Base-by-base conservation (phyloP, 2,797 vertebrate species). In the Clamator glandarius region DNA sequence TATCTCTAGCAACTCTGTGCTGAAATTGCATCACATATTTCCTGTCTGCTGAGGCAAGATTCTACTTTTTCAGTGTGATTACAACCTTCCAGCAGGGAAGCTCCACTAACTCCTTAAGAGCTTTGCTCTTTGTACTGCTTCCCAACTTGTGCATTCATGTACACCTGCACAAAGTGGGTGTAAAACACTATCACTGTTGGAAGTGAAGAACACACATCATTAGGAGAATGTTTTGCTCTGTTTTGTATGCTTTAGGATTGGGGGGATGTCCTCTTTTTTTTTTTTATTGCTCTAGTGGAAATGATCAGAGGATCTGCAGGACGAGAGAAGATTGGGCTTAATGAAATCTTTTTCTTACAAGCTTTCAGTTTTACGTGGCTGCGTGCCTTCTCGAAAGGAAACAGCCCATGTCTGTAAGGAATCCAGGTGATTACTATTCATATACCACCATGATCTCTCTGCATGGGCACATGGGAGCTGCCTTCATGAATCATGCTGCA, bases 1-100 rank as follows among this genome's bases (percentile, higher is more conserved):
- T 92, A 93, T 91, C 85, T 84, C 91, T 17, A 93, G 77, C 74
- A 94, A 91, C 66, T 79, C 87, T 48, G 46, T 46, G 59, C 67
- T 88, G 75, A 84, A 94, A 94, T 88, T 88, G 74, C 83, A 91
- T 88, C 95, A 79, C 87, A 48, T 70, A 92, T 88, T 95, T 96
- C 61, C 91, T 84, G 70, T 92, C 85, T 84, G 85, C 83, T 58
- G n/a, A 92, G 87, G 70, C 87, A 90, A 91, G 79, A 82, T 79
- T 93, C 84, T 74, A 85, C 91, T 79, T 92, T 91, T 94, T 84
- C 87, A 84, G 29, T 31, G 59, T 8, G 50, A 93, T 88, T 89
- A 90, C 79, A 93, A 84, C 92, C 89, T 92, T 97, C 85, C 83
- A 94, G 87, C 92, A 91, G 87, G 87, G 92, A 94, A 91, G 76